Evolutionary conservation across 2,797 vertebrate genomes (phyloP).

Genomic region (Paramormyrops hopkinsi): DNA sequence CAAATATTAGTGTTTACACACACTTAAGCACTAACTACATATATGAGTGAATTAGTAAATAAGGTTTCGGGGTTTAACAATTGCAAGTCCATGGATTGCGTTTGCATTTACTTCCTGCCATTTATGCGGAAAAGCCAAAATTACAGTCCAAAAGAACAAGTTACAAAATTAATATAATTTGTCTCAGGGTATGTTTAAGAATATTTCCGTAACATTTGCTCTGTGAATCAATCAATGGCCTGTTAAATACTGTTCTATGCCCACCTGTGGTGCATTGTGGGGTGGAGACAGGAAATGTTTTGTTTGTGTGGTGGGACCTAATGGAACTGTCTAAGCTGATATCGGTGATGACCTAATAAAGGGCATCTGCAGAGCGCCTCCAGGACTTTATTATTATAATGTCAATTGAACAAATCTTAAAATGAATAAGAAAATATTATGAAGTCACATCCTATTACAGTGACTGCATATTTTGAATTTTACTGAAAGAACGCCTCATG

Average conservation of each 20-base stretch:
- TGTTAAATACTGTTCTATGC: not conserved
- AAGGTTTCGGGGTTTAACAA: not conserved
- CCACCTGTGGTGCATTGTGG: not conserved
- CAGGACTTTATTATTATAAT: not conserved
- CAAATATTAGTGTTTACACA: not conserved
- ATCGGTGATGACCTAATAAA: not conserved
- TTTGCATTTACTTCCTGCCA: not conserved
- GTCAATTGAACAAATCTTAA: not conserved
- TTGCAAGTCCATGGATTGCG: not conserved
- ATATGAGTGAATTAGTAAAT: not conserved
- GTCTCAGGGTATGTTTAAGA: not conserved
- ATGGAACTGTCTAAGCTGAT: not conserved
- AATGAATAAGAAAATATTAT: constrained; percentile 5
- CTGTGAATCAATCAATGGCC: not conserved
- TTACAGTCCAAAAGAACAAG: not conserved
- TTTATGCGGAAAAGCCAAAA: not conserved
- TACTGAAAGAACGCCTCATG: not conserved
- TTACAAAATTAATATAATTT: not conserved
- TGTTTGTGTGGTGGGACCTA: not conserved
- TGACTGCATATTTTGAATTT: not conserved
- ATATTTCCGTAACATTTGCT: not conserved
- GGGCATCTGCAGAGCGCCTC: not conserved
- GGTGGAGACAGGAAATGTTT: not conserved
- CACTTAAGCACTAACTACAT: not conserved
- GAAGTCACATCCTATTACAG: not conserved